phyloP scores from a whole-genome alignment of 2,797 vertebrate genomes.

The Moxostoma hubbsi region DNA sequence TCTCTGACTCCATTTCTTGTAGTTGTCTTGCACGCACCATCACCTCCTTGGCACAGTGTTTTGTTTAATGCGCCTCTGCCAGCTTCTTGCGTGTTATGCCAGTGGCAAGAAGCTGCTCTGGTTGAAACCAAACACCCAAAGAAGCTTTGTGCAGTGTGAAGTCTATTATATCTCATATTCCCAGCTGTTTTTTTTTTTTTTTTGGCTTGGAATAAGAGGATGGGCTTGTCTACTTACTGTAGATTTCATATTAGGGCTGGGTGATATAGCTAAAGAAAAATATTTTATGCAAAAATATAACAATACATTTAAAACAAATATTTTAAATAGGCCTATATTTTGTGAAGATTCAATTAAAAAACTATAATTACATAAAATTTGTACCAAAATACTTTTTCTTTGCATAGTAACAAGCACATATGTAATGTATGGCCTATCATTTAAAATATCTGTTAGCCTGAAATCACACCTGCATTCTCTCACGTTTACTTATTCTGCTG shows the following conservation, averaged over 20 bases:
- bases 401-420: too few relatives aligned
- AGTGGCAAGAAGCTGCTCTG: neutral
- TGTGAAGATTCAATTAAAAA: too few relatives aligned
- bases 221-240: neutral
- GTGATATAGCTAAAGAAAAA: neutral
- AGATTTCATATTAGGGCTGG: neutral
- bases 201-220: neutral
- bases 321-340: too few relatives aligned
- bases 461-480: neutral
- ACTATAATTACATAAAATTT: too few relatives aligned
- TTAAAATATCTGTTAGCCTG: neutral
- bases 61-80: neutral
- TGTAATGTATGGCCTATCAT: neutral
- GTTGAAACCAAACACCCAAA: slow-evolving; percentile 23
- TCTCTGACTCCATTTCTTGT: slow-evolving; percentile 10
- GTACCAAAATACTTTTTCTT: too few relatives aligned
- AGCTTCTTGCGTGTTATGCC: neutral
- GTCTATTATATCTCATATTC: neutral
- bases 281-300: neutral
- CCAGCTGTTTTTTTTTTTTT: neutral
- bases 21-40: neutral
- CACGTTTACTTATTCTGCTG: slow-evolving; percentile 12
- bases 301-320: too few relatives aligned
- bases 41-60: slow-evolving; percentile 1
- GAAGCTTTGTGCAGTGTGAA: slow-evolving; percentile 25